Evolutionary conservation across 2,888 invertebrate genomes (phyloP).

Genomic region (Eupithecia abbreviata): DNA sequence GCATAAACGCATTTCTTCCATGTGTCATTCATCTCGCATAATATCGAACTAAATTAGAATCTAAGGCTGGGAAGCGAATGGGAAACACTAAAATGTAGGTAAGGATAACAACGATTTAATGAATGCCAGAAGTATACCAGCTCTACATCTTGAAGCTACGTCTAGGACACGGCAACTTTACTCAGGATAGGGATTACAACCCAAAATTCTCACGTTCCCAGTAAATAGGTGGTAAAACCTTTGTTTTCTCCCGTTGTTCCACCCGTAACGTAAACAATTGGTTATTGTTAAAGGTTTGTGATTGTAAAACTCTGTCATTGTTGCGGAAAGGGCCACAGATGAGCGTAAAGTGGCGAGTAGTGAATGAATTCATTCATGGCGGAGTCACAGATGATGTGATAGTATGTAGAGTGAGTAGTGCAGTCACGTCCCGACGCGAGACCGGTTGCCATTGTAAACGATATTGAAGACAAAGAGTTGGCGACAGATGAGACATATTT

Average conservation of each 20-base stretch:
- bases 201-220: slow-evolving; percentile 79
- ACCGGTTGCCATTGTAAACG: slow-evolving; percentile 60
- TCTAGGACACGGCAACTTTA: slow-evolving; percentile 16
- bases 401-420: slow-evolving; percentile 54
- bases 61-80: too few relatives aligned
- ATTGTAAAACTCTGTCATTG: slow-evolving; percentile 60
- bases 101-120: not conserved
- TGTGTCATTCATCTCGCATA: too few relatives aligned
- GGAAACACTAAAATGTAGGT: not conserved
- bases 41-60: too few relatives aligned
- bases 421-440: slow-evolving; percentile 63
- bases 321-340: slow-evolving; percentile 41
- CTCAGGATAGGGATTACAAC: slow-evolving; percentile 67
- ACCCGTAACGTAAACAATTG: slow-evolving; percentile 73
- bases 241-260: slow-evolving; percentile 77
- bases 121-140: slow-evolving; percentile 24
- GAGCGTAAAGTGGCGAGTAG: slow-evolving; percentile 44
- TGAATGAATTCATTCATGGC: slow-evolving; percentile 64
- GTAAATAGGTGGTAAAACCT: slow-evolving; percentile 77
- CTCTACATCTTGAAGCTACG: slow-evolving; percentile 20
- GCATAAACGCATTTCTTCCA: too few relatives aligned
- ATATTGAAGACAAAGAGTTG: slow-evolving; percentile 51
- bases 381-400: slow-evolving; percentile 29
- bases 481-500: slow-evolving; percentile 11
- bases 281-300: slow-evolving; percentile 56